Evolutionary conservation across 2,888 invertebrate genomes (phyloP), one percentile per base, ranked within the genome.

Genomic region (Cephonodes hylas): DNA sequence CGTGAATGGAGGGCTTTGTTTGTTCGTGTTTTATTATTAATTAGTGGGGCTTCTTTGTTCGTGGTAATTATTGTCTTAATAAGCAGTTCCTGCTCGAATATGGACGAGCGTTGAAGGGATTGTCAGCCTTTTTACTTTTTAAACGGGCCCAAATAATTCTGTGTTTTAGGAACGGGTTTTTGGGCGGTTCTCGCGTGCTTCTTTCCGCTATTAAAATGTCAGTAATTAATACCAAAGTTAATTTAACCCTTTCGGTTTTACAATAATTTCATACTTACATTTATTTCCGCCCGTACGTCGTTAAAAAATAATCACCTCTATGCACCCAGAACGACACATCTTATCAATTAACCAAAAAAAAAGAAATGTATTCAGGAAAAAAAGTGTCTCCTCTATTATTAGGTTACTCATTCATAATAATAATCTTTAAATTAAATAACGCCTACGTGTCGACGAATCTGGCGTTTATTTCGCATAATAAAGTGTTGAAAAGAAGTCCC

Each of bases 61-160:
- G 86, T 90, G 91, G 92, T 85, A 92, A 92, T 92, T 91, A 92
- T 92, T 90, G 90, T 91, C 89, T 89, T 91, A 92, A 91, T 92
- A 91, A 91, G 91, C 88, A 88, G 91, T 91, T 91, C 91, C 91
- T 89, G 88, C 85, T 86, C 86, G 85, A 86, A 85, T 87, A 81
- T 84, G 83, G 81, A 83, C 77, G 83, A 83, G 80, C 74, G 79
- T 68, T 76, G 83, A 78, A 85, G 84, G 84, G 84, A 86, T 85
- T 83, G 87, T 87, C 83, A 85, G 84, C 80, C 82, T 82, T 82
- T 83, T 83, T 76, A 74, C 71, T 83, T 81, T 79, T 86, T 83
- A 83, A 86, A 83, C 79, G 73, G 76, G 70, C 79, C 75, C 70
- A 76, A 82, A 82, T 81, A 77, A 81, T 74, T 73, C 74, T 68